These are phyloP conservation scores for Melanotaenia nigrans DNA, from an alignment of 2,797 vertebrate genomes.

Conservation along the genomic window DNA sequence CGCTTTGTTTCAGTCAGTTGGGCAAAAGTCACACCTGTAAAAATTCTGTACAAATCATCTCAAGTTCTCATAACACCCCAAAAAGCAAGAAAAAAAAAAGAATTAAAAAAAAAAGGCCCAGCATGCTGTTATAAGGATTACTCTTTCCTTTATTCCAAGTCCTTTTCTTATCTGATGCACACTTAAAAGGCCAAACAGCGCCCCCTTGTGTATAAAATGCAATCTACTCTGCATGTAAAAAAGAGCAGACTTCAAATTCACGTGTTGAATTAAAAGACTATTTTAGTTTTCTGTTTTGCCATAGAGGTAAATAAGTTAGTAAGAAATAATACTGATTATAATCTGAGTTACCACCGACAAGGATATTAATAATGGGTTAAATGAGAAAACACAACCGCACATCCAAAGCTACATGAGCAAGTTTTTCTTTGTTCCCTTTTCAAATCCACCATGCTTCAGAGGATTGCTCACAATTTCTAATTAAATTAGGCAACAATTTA, in stretches of 20 bases:
- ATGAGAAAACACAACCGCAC: conserved; percentile 50
- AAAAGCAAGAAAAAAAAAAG: conserved; percentile 70
- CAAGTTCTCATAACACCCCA: conserved; percentile 72
- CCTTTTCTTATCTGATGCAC: conserved; percentile 45
- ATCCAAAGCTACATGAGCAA: conserved; percentile 59
- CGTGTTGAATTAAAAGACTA: conserved; percentile 49
- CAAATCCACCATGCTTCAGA: conserved; percentile 62
- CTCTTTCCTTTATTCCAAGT: conserved; percentile 29
- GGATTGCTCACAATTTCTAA: conserved; percentile 36
- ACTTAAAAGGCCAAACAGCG: conserved; percentile 57
- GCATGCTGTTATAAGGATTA: conserved; percentile 40
- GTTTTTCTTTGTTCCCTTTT: conserved; percentile 60
- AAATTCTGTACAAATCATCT: conserved; percentile 73
- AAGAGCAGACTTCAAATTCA: conserved; percentile 31
- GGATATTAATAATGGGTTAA: conserved; percentile 52
- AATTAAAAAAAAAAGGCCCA: conserved; percentile 57
- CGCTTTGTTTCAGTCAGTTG: conserved; percentile 35
- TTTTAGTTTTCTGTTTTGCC: conserved; percentile 43
- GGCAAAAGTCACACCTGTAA: conserved; percentile 63
- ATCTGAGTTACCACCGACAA: conserved; percentile 53
- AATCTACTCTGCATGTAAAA: conserved; percentile 64
- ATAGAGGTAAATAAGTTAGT: conserved; percentile 72
- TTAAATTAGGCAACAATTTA: conserved; percentile 58
- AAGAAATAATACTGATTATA: conserved; percentile 80
- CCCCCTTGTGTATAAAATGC: conserved; percentile 78